A percentile compares a stretch with the other conserved stretches of the same genome.
Evolutionary conservation across 1,140 invertebrate species (phyloP).

Genomic region (Oncopodura yosiiana): DNA sequence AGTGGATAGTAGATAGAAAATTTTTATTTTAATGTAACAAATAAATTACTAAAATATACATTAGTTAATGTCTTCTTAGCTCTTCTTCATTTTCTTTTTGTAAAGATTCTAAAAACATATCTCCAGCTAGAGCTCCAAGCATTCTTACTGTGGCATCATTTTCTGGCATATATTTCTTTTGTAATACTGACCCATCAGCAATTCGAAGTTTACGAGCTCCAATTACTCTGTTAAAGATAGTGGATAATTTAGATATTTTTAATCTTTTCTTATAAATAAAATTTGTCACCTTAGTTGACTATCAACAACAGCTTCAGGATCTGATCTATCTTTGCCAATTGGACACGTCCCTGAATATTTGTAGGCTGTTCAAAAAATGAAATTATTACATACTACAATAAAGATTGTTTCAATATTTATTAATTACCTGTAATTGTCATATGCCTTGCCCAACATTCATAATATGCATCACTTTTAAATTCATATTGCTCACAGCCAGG

Average conservation of each 20-base stretch:
- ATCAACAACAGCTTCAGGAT: constrained; percentile 23
- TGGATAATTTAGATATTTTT: not conserved
- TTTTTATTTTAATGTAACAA: too few species aligned
- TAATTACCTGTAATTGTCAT: constrained; percentile 18
- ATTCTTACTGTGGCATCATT: constrained; percentile 21
- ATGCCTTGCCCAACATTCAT: constrained; percentile 25
- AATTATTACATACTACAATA: too few species aligned
- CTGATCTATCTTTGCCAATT: constrained; percentile 19
- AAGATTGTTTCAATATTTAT: too few species aligned
- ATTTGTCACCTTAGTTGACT: constrained; percentile 13
- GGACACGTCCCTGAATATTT: constrained; percentile 28
- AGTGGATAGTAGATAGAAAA: too few species aligned
- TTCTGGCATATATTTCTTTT: constrained; percentile 13
- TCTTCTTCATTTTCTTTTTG: too few species aligned
- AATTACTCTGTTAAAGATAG: constrained; percentile 18
- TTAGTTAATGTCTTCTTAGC: too few species aligned
- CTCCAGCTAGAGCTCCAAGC: constrained; percentile 18
- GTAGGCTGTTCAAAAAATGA: too few species aligned
- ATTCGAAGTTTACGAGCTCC: constrained; percentile 14
- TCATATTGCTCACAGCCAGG: constrained; percentile 13
- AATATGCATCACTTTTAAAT: constrained; percentile 14
- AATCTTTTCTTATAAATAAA: not conserved
- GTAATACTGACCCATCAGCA: constrained; percentile 18
- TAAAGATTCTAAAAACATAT: constrained; percentile 35
- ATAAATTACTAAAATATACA: too few species aligned